Evolutionary conservation across 2,113 vertebrate genomes (phyloP), one percentile per base, ranked within the genome.

Genomic region (Xenopus laevis): DNA sequence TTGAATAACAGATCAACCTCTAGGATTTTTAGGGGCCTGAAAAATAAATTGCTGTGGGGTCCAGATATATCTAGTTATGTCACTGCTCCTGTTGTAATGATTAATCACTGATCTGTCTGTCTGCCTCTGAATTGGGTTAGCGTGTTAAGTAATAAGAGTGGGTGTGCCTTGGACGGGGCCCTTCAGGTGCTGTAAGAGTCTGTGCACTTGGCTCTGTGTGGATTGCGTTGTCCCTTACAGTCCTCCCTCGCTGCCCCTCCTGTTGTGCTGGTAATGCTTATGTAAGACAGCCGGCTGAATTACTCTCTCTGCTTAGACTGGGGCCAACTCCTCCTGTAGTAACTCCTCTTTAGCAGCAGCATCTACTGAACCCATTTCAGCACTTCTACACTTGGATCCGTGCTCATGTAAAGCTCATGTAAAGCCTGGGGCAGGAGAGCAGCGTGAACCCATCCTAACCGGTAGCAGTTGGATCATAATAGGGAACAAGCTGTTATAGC

Each of bases 211-310:
- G 30, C 27, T 21, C 10, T 13, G 11, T 8, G 46, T 60, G 65
- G 64, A n/a, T 50, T 30, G 20, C 53, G 72, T 75, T 62, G 72
- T 68, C 57, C 65, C 9, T 61, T 61, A 40, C 18, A 45, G 15
- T 46, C 71, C 52, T 44, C 63, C 63, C 63, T 66, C 16, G 7
- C 9, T 7, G 44, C 30, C 64, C 65, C 57, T 64, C 13, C 13
- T 30, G 20, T 52, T 65, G 30, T 50, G 47, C 65, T 47, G 15
- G 60, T 65, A 5, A 47, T 33, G 15, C 65, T 68, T 75, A 75
- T 52, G 47, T 68, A 75, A 68, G 57, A 16, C 7, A 10, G 13
- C 13, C 2, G 18, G 21, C 64, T 50, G n/a, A 1, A 50, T 23
- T 16, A 45, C 46, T 60, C 18, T 60, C 16, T 11, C 10, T 60